phyloP scores from a whole-genome alignment of 2,113 vertebrate species.

The Chloebia gouldiae region DNA sequence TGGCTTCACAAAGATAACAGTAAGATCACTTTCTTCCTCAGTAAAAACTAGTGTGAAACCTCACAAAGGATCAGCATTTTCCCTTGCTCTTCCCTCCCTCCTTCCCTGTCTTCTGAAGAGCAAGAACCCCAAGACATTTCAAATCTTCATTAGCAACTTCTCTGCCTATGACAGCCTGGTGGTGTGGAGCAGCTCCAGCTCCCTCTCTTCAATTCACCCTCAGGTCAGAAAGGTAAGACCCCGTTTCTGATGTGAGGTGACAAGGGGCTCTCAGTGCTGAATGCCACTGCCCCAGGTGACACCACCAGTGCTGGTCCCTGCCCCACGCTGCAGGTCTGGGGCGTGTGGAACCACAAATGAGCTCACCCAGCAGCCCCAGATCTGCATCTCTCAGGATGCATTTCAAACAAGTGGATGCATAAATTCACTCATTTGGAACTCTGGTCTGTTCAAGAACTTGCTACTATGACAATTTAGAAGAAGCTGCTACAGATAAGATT shows the following conservation, averaged over 20 bases:
- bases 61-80: not conserved
- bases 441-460: slow-evolving; percentile 46
- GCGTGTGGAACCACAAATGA: not conserved
- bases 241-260: not conserved
- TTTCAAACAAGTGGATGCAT: not conserved
- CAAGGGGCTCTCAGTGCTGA: not conserved
- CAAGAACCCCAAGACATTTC: not conserved
- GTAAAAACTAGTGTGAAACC: not conserved
- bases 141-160: not conserved
- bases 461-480: slow-evolving; percentile 60
- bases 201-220: not conserved
- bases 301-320: not conserved
- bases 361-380: not conserved
- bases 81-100: not conserved
- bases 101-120: not conserved
- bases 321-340: not conserved
- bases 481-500: slow-evolving; percentile 40
- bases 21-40: not conserved
- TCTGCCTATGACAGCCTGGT: not conserved
- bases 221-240: not conserved
- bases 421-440: slow-evolving; percentile 39
- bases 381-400: not conserved
- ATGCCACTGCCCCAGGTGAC: not conserved
- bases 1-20: slow-evolving; percentile 23
- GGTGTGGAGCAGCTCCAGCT: not conserved